A percentile compares a stretch with the other conserved stretches of the same genome.
Evolutionary conservation across 2,888 invertebrate genomes (phyloP).

Genomic region (Hoplodrina ambigua): DNA sequence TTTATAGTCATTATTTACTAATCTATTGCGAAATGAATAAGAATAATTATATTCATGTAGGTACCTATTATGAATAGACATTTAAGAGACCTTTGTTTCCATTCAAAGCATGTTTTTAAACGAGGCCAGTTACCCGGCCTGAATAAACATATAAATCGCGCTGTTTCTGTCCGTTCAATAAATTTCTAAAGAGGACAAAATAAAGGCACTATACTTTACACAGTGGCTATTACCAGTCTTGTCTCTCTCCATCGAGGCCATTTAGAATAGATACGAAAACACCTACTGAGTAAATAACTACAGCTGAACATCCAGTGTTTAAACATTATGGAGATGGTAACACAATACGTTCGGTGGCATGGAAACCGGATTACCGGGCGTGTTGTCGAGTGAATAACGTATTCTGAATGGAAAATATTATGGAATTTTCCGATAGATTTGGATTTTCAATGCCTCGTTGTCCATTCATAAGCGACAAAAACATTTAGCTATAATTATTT

Average conservation of each 20-base stretch:
- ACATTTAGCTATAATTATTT: no score
- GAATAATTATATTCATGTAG: conserved; percentile 42
- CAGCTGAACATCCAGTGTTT: conserved; percentile 36
- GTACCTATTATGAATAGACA: conserved; percentile 46
- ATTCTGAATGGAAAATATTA: conserved; percentile 1
- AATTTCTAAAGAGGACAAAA: conserved; percentile 74
- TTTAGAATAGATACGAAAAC: conserved; percentile 60
- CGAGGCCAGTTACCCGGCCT: conserved; percentile 62
- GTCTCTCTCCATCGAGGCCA: conserved; percentile 41
- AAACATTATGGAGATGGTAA: conserved; percentile 38
- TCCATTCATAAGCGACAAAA: not conserved
- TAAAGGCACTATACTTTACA: conserved; percentile 65
- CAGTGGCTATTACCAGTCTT: conserved; percentile 54
- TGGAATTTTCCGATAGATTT: conserved; percentile 18
- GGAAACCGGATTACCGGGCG: conserved; percentile 39
- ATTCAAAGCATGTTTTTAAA: conserved; percentile 71
- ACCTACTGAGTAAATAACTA: conserved; percentile 58
- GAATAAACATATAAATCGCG: conserved; percentile 78
- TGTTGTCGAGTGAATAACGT: conserved; percentile 12
- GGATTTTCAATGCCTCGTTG: not conserved
- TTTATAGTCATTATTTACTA: conserved; percentile 37
- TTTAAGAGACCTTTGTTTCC: conserved; percentile 67
- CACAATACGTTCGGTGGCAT: conserved; percentile 34
- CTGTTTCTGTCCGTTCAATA: conserved; percentile 72
- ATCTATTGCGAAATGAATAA: conserved; percentile 51